Base-by-base conservation (phyloP, 2,797 vertebrate species). In the Clarias platycephalus region DNA sequence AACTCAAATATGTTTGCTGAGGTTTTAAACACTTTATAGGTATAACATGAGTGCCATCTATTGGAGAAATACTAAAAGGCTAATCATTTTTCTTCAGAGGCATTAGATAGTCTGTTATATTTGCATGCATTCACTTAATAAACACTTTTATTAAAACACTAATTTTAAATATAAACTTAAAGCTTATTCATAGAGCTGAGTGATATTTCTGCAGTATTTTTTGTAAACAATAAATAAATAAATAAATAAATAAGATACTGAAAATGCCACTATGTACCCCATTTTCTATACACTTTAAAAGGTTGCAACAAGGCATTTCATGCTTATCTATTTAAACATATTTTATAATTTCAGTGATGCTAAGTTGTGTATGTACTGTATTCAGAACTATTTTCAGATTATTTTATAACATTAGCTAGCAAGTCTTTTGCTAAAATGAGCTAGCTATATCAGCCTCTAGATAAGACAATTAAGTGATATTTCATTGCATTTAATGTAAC, bases 1-100 rank as follows among this genome's bases (percentile, higher is more conserved):
- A 68, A 60, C 70, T 84, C 66, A 53, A 13, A 53, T 34, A 20
- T 55, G 55, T 63, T 57, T 82, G 6, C 16, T 24, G 3, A 63
- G 2, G 16, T 40, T 53, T 44, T 55, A n/a, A n/a, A 22, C 76
- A 0, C 76, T 13, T 85, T 4, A 9, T 71, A 60, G 60, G 58
- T 63, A 74, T 78, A 31, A 82, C 72, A 24, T 85, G 40, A 86
- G 67, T 85, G 86, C 78, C 89, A 86, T 83, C 86, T 87, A 40
- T 79, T 86, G 89, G 87, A 85, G n/a, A 28, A 70, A 40, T 49
- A 9, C 57, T 75, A n/a, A 64, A 82, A n/a, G 26, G n/a, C 1
- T 28, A 8, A 66, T 53, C 1, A 1, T 77, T 7, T 34, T 2
- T 34, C 2, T 58, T 34, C 31, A 40, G 28, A 1, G 18, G 12